These are phyloP conservation scores for Salvelinus sp. DNA, from an alignment of 2,113 vertebrate genomes.

Conservation along the genomic window DNA sequence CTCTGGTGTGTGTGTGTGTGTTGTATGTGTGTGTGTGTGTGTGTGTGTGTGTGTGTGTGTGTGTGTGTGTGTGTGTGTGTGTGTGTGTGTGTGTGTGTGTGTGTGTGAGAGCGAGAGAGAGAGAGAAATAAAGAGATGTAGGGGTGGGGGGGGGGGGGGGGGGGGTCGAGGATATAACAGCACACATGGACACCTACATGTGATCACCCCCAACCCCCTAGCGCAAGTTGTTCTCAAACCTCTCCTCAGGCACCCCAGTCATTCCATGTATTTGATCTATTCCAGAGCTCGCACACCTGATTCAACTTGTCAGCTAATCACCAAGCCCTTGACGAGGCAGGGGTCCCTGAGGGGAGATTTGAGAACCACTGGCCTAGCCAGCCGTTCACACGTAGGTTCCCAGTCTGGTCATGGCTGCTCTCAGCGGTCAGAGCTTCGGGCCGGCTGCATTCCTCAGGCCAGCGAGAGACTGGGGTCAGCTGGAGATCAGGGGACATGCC, in stretches of 20 bases:
- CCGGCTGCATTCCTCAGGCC: conserved; percentile 62
- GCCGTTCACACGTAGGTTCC: conserved; percentile 54
- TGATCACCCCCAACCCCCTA: conserved; percentile 46
- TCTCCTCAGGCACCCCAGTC: too few species aligned
- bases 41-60: conserved; percentile 15
- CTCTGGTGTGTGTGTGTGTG: conserved; percentile 15
- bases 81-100: conserved; percentile 10
- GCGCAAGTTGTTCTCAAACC: too few species aligned
- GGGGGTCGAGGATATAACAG: neutral
- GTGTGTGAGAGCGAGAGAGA: neutral
- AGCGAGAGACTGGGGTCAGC: conserved; percentile 64
- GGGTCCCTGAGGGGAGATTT: too few species aligned
- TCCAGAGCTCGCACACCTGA: too few species aligned
- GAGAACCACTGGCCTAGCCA: conserved; percentile 24
- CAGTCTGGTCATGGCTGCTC: conserved; percentile 36
- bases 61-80: conserved; percentile 9
- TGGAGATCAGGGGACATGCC: conserved; percentile 58
- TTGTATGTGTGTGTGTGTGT: neutral
- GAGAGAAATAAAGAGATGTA: neutral
- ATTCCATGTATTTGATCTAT: too few species aligned
- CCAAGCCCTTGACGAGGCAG: too few species aligned
- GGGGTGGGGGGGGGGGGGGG: conserved; percentile 17
- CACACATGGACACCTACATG: conserved; percentile 19
- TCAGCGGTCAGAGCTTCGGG: conserved; percentile 2
- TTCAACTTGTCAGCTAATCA: too few species aligned